Evolutionary conservation across 2,888 invertebrate species (phyloP), one percentile per base, ranked within the genome.

Genomic region (Andrena hattorfiana): DNA sequence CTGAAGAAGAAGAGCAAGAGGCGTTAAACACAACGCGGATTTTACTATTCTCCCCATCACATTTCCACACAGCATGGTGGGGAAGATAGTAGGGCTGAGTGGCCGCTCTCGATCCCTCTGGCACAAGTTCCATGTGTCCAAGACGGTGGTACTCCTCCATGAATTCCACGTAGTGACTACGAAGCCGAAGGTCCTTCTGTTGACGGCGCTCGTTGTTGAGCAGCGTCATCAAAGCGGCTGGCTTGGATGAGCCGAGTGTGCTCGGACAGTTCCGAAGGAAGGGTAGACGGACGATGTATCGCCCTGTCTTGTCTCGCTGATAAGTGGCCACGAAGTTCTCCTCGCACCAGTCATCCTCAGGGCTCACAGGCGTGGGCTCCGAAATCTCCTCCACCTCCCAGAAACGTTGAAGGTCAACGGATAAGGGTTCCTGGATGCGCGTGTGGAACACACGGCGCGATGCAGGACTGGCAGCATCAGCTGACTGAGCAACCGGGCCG

Each of bases 21-120:
- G 48, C 64, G 28, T 64, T 64, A 6, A 64, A 64, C 0, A 64
- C 64, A 2, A 64, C 48, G 0, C 64, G 60, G 0, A 62, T 30
- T 3, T 60, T 60, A 20, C 0, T 2, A 2, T 32, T 32, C 2
- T 30, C 6, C 1, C 2, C 16, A 0, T 6, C 28, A 0, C 16
- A n/a, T 7, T 60, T 60, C 30, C 60, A 60, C n/a, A 64, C 48
- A 1, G 48, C 42, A 1, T 48, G 64, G 0, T 64, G 48, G 10
- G 6, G 23, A 4, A 64, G 20, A 1, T 64, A 48, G 6, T 6
- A 64, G 1, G 2, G 28, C 1, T 0, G 13, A 26, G 0, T 0
- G 4, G 23, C 0, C 0, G 0, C 3, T 0, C 23, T 3, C 16
- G n/a, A 2, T 6, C 30, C n/a, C 30, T 20, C 42, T 2, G 6